Evolutionary conservation across 2,113 vertebrate species (phyloP), one percentile per base, ranked within the genome.

Genomic region (Tautogolabrus adspersus): DNA sequence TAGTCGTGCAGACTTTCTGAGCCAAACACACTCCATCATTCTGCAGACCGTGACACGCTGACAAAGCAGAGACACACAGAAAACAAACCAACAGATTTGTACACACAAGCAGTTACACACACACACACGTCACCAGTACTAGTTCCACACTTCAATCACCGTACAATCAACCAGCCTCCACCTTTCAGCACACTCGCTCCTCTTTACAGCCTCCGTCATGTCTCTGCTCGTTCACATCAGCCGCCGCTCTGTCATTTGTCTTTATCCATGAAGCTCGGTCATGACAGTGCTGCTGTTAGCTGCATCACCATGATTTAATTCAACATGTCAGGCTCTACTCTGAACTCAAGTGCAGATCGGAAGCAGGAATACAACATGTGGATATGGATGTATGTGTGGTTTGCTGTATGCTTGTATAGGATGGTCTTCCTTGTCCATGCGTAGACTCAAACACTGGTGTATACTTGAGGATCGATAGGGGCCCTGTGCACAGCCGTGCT

Each of bases 1-100:
- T 0, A 60, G 75, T 70, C 59, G 70, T 63, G 73, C 70, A 79
- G 77, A 74, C 73, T 80, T 61, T 84, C 51, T 30, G 46, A 83
- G 63, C 42, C 72, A 66, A 81, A 86, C 46, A 52, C 75, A 65
- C 89, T 78, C 67, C 52, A 72, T 86, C 78, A 83, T 49, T 49
- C 47, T 49, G 47, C 47, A 60, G 16, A 52, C 37, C 9, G 6
- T 19, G 49, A 40, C 38, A 34, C 5, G 38, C 72, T 72, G 74
- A 83, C 66, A 65, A 59, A 80, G 49, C 62, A 51, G 57, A 76
- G 54, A 57, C 64, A 12, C 2, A 26, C 49, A 58, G 5, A 49
- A 65, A 10, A 40, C 22, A 58, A 66, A 63, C 44, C 21, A 70
- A 75, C 7, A 49, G 16, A 49, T 18, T 1, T 47, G 46, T 12